Conservation (phyloP, 2,797 vertebrate genomes). For the Chrosomus eos region DNA sequence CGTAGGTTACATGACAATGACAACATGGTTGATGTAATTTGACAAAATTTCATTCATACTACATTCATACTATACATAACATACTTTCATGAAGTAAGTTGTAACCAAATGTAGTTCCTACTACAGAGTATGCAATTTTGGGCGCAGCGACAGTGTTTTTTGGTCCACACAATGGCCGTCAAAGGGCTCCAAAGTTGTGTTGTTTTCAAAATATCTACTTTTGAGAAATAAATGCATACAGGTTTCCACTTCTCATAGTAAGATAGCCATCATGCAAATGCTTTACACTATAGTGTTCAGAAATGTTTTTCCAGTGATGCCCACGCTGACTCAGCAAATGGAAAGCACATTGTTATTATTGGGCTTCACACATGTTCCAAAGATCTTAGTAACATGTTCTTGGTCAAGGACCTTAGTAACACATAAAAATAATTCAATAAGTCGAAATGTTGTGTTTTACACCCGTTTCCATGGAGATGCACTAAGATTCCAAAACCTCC, state of each 20-base stretch:
- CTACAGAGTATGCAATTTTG: not conserved
- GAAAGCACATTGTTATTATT: constrained; percentile 59
- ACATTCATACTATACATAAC: not conserved
- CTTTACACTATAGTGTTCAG: not conserved
- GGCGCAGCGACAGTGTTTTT: not conserved
- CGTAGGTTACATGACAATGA: not conserved
- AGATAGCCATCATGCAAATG: not conserved
- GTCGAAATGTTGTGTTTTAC: constrained; percentile 73
- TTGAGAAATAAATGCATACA: not conserved
- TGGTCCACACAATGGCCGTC: not conserved
- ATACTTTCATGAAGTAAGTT: not conserved
- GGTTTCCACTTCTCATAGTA: not conserved
- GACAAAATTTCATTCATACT: not conserved
- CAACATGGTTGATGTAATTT: not conserved
- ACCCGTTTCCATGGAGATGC: constrained; percentile 80
- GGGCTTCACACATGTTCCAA: constrained; percentile 61
- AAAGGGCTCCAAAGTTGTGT: not conserved
- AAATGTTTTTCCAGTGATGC: not conserved
- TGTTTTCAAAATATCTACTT: not conserved
- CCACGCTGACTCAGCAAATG: constrained; percentile 49
- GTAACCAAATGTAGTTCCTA: not conserved
- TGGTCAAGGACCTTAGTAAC: constrained; percentile 60
- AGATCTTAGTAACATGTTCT: constrained; percentile 62
- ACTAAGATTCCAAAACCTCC: constrained; percentile 83
- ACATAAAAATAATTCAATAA: constrained; percentile 70